Evolutionary conservation across 64 coral and sea anemone species (phyloP).

Genomic region (Hydrozoanthus tunicans): DNA sequence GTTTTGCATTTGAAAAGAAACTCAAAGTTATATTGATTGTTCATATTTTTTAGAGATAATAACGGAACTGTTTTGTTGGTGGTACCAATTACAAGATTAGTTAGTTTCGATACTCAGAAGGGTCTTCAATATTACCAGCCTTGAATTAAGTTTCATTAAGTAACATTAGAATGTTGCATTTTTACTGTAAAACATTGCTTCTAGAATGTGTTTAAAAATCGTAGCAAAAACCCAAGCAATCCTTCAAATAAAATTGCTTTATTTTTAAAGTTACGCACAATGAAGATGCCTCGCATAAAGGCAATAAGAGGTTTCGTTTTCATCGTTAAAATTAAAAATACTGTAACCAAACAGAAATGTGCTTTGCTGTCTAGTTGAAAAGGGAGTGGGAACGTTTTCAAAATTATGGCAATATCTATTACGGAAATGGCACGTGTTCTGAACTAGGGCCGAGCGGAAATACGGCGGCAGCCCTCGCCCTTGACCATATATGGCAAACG

Average conservation of each 20-base stretch:
- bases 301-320: not conserved
- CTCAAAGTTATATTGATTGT: not conserved
- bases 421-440: conserved; percentile 1
- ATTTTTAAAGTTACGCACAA: too few relatives aligned
- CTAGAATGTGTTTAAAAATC: too few relatives aligned
- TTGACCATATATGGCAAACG: conserved; percentile 41
- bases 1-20: not conserved
- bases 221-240: too few relatives aligned
- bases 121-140: too few relatives aligned
- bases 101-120: too few relatives aligned
- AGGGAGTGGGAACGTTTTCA: not conserved
- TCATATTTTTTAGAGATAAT: not conserved
- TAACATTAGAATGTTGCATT: too few relatives aligned
- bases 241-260: too few relatives aligned
- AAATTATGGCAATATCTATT: not conserved
- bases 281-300: too few relatives aligned
- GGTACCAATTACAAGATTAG: not conserved
- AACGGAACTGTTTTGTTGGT: not conserved
- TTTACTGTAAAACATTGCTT: too few relatives aligned
- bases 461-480: conserved; percentile 4
- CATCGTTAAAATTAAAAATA: not conserved
- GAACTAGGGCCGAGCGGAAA: conserved; percentile 6
- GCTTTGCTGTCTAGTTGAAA: not conserved
- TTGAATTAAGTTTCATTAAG: too few relatives aligned
- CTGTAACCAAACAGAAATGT: not conserved